Evolutionary conservation across 2,888 invertebrate genomes (phyloP).

Genomic region (Acronicta leporina): DNA sequence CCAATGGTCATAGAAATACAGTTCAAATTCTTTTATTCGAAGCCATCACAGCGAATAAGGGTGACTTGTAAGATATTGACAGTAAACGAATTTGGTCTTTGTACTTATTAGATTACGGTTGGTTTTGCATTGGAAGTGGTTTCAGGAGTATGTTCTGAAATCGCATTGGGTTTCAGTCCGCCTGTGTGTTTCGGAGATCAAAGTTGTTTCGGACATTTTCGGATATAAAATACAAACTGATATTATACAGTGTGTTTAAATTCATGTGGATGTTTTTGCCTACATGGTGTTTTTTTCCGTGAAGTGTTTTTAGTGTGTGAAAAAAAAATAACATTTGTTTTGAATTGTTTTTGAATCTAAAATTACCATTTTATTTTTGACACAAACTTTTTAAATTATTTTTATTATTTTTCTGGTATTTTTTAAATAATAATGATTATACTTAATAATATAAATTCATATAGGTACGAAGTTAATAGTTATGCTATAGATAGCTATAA

Average conservation of each 20-base stretch:
- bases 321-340: neutral
- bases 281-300: conserved; percentile 31
- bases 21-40: conserved; percentile 16
- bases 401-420: neutral
- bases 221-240: conserved; percentile 28
- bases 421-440: too few species aligned
- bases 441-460: too few species aligned
- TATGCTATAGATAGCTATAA: too few species aligned
- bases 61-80: conserved; percentile 20
- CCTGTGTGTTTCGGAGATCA: conserved; percentile 52
- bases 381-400: neutral
- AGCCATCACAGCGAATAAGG: conserved; percentile 16
- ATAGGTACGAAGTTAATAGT: too few species aligned
- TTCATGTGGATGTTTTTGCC: conserved; percentile 19
- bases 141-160: conserved; percentile 28
- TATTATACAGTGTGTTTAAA: conserved; percentile 33
- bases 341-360: neutral
- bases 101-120: neutral
- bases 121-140: conserved; percentile 6
- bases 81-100: conserved; percentile 7
- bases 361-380: too few species aligned
- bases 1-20: fast-evolving
- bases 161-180: conserved; percentile 56
- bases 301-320: conserved; percentile 12
- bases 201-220: conserved; percentile 54